Base-by-base conservation (phyloP, 2,888 invertebrate species). In the Coelogynopora nodosa region DNA sequence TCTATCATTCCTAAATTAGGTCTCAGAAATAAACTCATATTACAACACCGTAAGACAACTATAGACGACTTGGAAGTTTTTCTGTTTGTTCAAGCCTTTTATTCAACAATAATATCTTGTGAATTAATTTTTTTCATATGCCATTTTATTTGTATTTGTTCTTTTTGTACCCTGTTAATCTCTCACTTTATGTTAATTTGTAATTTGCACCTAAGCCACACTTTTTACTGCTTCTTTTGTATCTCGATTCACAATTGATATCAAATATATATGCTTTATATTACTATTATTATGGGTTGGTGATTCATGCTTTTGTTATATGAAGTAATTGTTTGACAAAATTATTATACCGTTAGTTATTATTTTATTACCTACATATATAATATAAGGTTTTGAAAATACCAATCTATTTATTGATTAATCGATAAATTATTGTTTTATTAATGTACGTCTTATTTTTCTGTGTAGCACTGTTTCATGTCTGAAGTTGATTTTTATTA, bases 171-270 rank as follows among this genome's bases (percentile, higher is more conserved):
- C 49, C 49, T 49, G 49, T 49, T 49, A 49, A 10, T 49, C 49
- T 49, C 49, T 49, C 49, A 49, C 49, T 49, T 49, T 10, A 49
- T 49, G 49, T 49, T 49, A 49, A 49, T 49, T 49, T 49, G 49
- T 49, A 49, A 49, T 49, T 49, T 49, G 49, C 49, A 49, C 49
- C 74, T 74, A 74, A n/a, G 23, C 23, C 74, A 23, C 74, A 23
- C 74, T 74, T 74, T 74, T 74, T n/a, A 74, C 74, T 74, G 74
- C 74, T 26, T 74, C 49, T 74, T 74, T 74, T 74, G 74, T 74
- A 74, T 74, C 74, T 74, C 74, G 74, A 74, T 74, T 74, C 74
- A 10, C 74, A 74, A 23, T 74, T 74, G 74, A 74, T 74, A 74
- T 26, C 27, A 74, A 74, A 74, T 74, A 74, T 74, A 74, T 74